Evolutionary conservation across 2,888 invertebrate species (phyloP), one percentile per base, ranked within the genome.

Genomic region (Trissoscelio sp.): DNA sequence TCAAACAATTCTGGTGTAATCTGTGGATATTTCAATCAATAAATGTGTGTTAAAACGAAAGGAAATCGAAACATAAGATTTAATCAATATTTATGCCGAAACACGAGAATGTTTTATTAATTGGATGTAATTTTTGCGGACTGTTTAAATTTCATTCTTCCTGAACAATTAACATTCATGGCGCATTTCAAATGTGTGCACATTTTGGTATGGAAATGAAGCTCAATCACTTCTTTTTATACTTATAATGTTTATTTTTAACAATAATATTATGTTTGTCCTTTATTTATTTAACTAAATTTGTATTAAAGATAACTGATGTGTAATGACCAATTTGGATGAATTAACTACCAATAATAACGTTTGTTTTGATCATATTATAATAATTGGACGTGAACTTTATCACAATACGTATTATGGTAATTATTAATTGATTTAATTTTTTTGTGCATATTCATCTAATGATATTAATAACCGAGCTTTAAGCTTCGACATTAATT

Each of bases 81-180:
- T 12, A 67, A 67, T 67, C 53, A 42, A 67, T 55, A 55, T 55
- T 67, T 55, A 69, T 69, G 37, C 11, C n/a, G 14, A 37, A 22
- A 4, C 9, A 5, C 31, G 42, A 14, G n/a, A 51, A 60, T 60
- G 39, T 73, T 73, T 73, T 44, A 73, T 73, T 42, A 73, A 73
- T 62, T 39, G 42, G 7, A 7, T 22, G 46, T 62, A 34, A 55
- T 44, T 73, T 64, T 64, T 34, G 28, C 34, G 9, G 9, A 31
- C 42, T 14, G 51, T 37, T 42, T 46, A 73, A 55, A 73, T 55
- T 42, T 24, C 6, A 46, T 57, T 14, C 42, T 67, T 16, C 28
- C 55, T 53, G 46, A 7, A 42, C 31, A 12, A 55, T 53, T 67
- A 55, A 67, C 24, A 42, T 67, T 53, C 28, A 55, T 42, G 24